Evolutionary conservation across 1,140 invertebrate genomes (phyloP), one percentile per base, ranked within the genome.

Genomic region (Zaprionus davidi): DNA sequence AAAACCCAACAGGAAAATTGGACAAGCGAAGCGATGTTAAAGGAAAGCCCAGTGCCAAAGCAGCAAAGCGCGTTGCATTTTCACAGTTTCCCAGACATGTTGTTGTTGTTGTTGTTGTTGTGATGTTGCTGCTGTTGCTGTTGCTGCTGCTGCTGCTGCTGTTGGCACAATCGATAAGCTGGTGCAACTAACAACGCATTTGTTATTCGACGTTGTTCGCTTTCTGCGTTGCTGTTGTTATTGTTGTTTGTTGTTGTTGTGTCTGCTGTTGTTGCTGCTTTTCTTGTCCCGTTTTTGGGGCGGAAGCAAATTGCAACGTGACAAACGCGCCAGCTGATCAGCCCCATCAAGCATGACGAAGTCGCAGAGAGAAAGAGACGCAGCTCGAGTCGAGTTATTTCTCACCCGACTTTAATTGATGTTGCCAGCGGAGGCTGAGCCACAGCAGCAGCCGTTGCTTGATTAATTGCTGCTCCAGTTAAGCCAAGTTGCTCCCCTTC

Each of bases 1-100:
- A 77, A 46, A 67, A 65, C 65, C 69, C 62, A 79, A 79, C 68
- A 69, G 74, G 78, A 69, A 79, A 79, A 79, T 79, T 72, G 64
- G 20, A 63, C 73, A 76, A 75, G 41, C 36, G 59, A 17, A 64
- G 15, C 71, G 58, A 62, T 67, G 60, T 63, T 51, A 51, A 60
- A 66, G 53, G 53, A 60, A 56, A 57, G 34, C 66, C 67, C 58
- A 75, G 60, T 58, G 38, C 55, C 22, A 28, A 28, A 28, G 15
- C 9, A 22, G 13, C 41, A 58, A 55, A 24, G 49, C 51, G 24
- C 51, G n/a, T 58, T 58, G 22, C 31, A 58, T 26, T 26, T 49
- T 46, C 58, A 46, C 67, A 75, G 67, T 75, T 75, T 75, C 72
- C 72, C 72, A 75, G 72, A 70, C 67, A 41, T 69, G 66, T 34